phyloP scores from a whole-genome alignment of 2,888 invertebrate species.

The Prostheceraeus crozeri region DNA sequence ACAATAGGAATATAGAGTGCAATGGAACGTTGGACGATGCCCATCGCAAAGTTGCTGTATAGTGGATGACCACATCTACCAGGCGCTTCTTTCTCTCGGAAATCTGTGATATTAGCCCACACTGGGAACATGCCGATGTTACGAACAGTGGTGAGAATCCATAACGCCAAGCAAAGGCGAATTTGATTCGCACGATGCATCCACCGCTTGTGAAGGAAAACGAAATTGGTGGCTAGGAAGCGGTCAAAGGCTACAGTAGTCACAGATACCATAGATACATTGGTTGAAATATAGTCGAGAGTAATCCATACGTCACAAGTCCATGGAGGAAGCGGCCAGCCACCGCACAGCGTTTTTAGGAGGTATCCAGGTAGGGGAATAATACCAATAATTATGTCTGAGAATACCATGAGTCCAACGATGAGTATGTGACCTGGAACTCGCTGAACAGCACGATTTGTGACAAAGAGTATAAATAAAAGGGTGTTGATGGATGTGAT shows the following conservation, averaged over 20 bases:
- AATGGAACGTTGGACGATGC: slow-evolving; percentile 28
- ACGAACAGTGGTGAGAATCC: slow-evolving; percentile 33
- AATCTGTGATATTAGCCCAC: slow-evolving; percentile 29
- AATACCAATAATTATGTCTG: slow-evolving; percentile 33
- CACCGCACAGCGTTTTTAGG: slow-evolving; percentile 28
- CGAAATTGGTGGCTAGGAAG: slow-evolving; percentile 32
- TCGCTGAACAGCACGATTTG: slow-evolving; percentile 12
- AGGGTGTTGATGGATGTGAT: slow-evolving; percentile 23
- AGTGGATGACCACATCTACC: slow-evolving; percentile 33
- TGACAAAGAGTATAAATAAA: slow-evolving; percentile 29
- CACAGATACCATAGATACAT: slow-evolving; percentile 33
- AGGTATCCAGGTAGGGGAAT: slow-evolving; percentile 33
- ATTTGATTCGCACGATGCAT: slow-evolving; percentile 36
- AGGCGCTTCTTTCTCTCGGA: slow-evolving; percentile 9
- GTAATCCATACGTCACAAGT: slow-evolving; percentile 36
- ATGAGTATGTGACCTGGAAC: slow-evolving; percentile 36
- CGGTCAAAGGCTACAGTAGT: slow-evolving; percentile 35
- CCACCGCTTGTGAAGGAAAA: slow-evolving; percentile 34
- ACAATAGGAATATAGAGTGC: slow-evolving; percentile 36
- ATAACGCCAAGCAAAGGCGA: slow-evolving; percentile 17
- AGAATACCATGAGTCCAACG: slow-evolving; percentile 30
- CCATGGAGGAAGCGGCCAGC: slow-evolving; percentile 35
- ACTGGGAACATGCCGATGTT: slow-evolving; percentile 28
- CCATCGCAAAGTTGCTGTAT: slow-evolving; percentile 33
- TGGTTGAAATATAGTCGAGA: slow-evolving; percentile 32